Conservation (phyloP, 2,797 vertebrate species). For the Neosalanx taihuensis region DNA sequence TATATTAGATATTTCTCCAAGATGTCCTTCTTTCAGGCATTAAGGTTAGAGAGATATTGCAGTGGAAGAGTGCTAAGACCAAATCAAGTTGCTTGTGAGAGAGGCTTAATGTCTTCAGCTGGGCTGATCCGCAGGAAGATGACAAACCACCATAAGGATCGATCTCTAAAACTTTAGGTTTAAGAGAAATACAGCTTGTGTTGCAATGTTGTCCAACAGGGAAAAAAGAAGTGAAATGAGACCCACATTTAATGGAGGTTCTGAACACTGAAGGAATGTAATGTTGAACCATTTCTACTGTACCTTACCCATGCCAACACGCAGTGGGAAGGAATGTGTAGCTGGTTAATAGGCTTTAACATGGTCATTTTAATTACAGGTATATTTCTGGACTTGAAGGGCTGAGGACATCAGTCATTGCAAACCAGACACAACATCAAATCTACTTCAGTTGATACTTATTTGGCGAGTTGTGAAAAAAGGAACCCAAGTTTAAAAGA, state of each 20-base stretch:
- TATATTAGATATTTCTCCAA: not conserved
- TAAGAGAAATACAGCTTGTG: not conserved
- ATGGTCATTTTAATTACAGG: too few species aligned
- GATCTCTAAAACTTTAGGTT: not conserved
- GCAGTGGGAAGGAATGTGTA: not conserved
- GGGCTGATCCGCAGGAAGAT: not conserved
- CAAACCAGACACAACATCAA: too few species aligned
- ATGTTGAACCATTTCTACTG: not conserved
- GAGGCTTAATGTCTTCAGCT: not conserved
- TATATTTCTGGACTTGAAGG: too few species aligned
- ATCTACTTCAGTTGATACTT: conserved; percentile 4
- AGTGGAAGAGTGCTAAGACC: not conserved
- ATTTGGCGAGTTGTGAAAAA: not conserved
- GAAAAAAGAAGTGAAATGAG: not conserved
- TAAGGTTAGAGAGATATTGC: not conserved
- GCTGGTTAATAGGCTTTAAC: too few species aligned
- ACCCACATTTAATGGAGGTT: not conserved
- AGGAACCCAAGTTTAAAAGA: not conserved
- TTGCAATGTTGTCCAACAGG: not conserved
- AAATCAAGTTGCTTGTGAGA: not conserved
- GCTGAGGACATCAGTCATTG: too few species aligned
- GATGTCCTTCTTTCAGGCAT: not conserved
- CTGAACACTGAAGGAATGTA: not conserved
- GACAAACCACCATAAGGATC: not conserved
- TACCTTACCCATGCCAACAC: not conserved